phyloP scores from a whole-genome alignment of 2,888 invertebrate species.

The Caenorhabditis sulstoni region DNA sequence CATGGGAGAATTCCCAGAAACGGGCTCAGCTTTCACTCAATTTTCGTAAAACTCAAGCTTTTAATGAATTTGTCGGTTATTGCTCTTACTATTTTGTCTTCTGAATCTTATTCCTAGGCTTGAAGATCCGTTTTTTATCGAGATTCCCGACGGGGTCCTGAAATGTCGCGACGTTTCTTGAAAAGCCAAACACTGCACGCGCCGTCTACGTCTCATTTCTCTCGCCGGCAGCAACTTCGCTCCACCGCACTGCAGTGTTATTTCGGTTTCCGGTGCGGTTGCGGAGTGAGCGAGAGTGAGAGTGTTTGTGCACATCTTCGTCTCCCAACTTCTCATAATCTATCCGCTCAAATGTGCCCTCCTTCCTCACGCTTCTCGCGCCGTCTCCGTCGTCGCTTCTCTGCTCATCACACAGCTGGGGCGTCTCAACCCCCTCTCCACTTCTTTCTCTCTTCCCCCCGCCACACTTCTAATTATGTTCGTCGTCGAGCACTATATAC shows the following conservation, averaged over 20 bases:
- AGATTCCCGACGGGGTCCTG: no score
- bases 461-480: constrained; percentile 41
- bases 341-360: constrained; percentile 11
- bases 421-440: constrained; percentile 4
- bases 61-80: no score
- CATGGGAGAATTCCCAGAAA: no score
- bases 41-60: no score
- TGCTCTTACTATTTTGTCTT: no score
- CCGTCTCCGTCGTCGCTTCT: constrained; percentile 11
- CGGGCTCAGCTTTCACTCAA: no score
- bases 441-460: constrained; percentile 19
- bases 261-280: constrained; percentile 40
- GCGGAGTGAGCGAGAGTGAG: constrained; percentile 19
- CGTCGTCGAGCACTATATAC: constrained; percentile 13
- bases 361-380: constrained; percentile 9
- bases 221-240: constrained; percentile 23
- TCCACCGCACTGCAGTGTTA: constrained; percentile 34
- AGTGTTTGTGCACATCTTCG: constrained; percentile 49
- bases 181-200: no score
- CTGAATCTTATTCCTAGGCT: no score
- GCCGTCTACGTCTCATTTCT: constrained; percentile 20
- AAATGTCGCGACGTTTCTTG: no score
- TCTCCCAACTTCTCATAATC: constrained; percentile 41
- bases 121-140: no score
- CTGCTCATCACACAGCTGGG: constrained; percentile 7